phyloP scores from a whole-genome alignment of 2,797 vertebrate genomes.

The Selene dorsalis region DNA sequence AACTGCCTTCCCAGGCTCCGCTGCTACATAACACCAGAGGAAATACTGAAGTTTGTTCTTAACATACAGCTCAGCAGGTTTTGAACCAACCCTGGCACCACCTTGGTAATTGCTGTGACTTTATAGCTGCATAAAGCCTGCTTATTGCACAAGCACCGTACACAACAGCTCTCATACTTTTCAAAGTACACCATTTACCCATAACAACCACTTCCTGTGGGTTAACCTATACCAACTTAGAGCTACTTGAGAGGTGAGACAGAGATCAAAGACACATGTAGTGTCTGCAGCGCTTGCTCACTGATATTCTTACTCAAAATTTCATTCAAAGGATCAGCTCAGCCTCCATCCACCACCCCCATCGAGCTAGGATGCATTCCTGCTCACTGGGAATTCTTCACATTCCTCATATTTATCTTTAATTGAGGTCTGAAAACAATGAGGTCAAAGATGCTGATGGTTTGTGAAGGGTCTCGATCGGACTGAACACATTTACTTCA shows the following conservation, averaged over 20 bases:
- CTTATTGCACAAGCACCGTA: slow-evolving; percentile 5
- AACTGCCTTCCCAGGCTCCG: neutral
- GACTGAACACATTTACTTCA: slow-evolving; percentile 20
- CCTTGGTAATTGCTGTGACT: neutral
- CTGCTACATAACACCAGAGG: neutral
- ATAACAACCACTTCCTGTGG: neutral
- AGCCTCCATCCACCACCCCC: slow-evolving; percentile 15
- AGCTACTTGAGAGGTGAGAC: neutral
- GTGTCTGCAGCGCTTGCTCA: slow-evolving; percentile 9
- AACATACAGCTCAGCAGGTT: neutral
- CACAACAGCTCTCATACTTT: neutral
- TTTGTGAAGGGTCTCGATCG: slow-evolving; percentile 5
- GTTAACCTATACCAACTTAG: neutral
- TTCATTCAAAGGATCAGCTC: slow-evolving; percentile 29
- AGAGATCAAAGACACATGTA: neutral
- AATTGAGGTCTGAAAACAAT: slow-evolving; percentile 63
- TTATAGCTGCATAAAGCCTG: neutral
- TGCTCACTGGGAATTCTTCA: slow-evolving; percentile 65
- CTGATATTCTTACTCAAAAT: neutral
- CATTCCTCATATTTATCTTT: slow-evolving; percentile 76
- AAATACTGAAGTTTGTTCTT: neutral
- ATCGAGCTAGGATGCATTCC: slow-evolving; percentile 45
- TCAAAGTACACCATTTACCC: neutral
- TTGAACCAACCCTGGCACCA: neutral
- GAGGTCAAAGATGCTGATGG: slow-evolving; percentile 29